Conservation (phyloP, 2,113 vertebrate species). For the Centropus bengalensis region DNA sequence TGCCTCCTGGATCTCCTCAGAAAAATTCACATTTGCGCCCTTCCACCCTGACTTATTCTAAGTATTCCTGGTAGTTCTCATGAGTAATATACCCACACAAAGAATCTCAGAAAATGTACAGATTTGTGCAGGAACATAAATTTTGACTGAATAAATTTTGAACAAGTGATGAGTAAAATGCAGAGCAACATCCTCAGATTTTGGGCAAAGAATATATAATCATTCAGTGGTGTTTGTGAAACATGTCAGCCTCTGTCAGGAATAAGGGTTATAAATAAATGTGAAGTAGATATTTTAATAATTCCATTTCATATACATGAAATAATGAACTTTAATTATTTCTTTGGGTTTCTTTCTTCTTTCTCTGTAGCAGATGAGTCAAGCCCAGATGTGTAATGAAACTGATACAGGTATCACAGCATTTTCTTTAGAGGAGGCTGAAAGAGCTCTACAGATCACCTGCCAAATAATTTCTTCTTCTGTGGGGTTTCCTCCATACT, state of each 20-base stretch:
- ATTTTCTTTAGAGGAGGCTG: constrained; percentile 32
- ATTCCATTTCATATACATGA: constrained; percentile 33
- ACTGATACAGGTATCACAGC: constrained; percentile 21
- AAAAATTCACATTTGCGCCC: background rate
- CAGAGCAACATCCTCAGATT: constrained; percentile 37
- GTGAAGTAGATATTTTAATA: constrained; percentile 55
- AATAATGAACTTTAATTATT: constrained; percentile 66
- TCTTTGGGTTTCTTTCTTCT: constrained; percentile 44
- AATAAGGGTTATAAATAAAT: constrained; percentile 62
- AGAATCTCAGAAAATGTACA: background rate
- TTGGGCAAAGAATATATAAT: constrained; percentile 52
- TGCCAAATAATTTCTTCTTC: constrained; percentile 27
- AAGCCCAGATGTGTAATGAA: constrained; percentile 57
- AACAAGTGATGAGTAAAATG: constrained; percentile 43
- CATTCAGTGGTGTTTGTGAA: constrained; percentile 34
- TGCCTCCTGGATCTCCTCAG: background rate
- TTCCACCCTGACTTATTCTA: background rate
- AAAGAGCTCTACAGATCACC: constrained; percentile 25
- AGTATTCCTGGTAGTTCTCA: background rate
- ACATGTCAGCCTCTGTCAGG: constrained; percentile 62
- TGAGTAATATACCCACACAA: constrained; percentile 22
- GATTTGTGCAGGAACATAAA: constrained; percentile 32
- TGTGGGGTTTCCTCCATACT: constrained; percentile 17
- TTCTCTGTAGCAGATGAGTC: constrained; percentile 31
- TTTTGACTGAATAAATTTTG: constrained; percentile 28